Percentiles rank a stretch among this genome's conserved stretches.
phyloP scores from a whole-genome alignment of 2,888 invertebrate species.

The Eristalis tenax region DNA sequence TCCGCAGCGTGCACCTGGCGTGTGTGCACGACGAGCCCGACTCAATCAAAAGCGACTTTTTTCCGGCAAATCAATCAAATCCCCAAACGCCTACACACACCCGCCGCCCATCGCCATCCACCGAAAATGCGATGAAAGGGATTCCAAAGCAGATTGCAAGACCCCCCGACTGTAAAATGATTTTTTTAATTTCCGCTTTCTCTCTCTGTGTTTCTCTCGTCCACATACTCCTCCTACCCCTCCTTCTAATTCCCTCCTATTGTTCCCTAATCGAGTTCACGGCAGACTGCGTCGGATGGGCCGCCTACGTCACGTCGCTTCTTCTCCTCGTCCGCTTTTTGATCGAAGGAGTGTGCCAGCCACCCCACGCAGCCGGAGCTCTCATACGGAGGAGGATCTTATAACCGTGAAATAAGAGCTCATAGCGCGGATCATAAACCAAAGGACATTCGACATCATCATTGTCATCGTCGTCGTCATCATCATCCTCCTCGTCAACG shows the following conservation, averaged over 20 bases:
- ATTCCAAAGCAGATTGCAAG: background rate
- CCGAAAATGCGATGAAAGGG: background rate
- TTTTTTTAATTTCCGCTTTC: slow-evolving; percentile 37
- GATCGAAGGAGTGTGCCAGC: background rate
- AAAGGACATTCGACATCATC: slow-evolving; percentile 43
- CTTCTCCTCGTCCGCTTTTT: background rate
- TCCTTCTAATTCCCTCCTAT: slow-evolving; percentile 7
- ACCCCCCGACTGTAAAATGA: background rate
- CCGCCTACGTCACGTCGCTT: background rate
- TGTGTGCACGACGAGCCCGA: background rate
- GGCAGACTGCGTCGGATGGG: background rate
- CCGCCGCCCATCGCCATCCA: background rate
- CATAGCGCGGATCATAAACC: slow-evolving; percentile 48
- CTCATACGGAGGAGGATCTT: slow-evolving; percentile 16
- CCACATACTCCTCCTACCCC: too few relatives aligned
- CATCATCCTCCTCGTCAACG: background rate
- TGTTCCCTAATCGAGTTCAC: slow-evolving; percentile 37
- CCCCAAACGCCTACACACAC: background rate
- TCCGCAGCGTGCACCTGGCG: background rate
- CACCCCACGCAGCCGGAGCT: background rate
- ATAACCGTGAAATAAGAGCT: slow-evolving; percentile 52
- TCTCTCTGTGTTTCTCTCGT: background rate
- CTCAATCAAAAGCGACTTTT: slow-evolving; percentile 16
- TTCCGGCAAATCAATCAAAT: slow-evolving; percentile 29
- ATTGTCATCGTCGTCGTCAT: background rate